Base-by-base conservation (phyloP, 2,888 invertebrate species). In the Rambutsinella grinnellia region DNA sequence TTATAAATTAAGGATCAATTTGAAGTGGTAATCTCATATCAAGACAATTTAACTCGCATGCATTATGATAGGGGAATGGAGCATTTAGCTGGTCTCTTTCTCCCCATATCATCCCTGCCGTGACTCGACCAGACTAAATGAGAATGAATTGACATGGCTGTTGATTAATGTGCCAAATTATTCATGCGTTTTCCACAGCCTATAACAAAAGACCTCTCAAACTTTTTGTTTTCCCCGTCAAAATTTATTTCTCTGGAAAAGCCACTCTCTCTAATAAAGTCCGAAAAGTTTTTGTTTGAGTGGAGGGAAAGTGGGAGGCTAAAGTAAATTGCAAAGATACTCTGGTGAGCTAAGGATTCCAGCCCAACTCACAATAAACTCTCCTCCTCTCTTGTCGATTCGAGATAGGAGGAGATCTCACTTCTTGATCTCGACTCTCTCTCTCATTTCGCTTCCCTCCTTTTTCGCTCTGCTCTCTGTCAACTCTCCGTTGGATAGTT, bases 121-220 rank as follows among this genome's bases (percentile, higher is more conserved):
- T n/a, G n/a, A n/a, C n/a, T n/a, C n/a, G n/a, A n/a, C n/a, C n/a
- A n/a, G n/a, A n/a, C n/a, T n/a, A n/a, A n/a, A n/a, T n/a, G n/a
- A n/a, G n/a, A n/a, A n/a, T 21, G 17, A 46, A 62, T 62, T 49
- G 62, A 49, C 62, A 49, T 27, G 62, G 27, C 49, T 26, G 49
- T 62, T 62, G 62, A 62, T 62, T 62, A 49, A 62, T 62, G 62
- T 49, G 62, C 62, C 49, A 62, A 62, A 62, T 62, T 62, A 62
- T 62, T 62, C 62, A 62, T 62, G 62, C 49, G 62, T 62, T 62
- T 62, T 62, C 62, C 17, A 26, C 62, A 62, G n/a, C n/a, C n/a
- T n/a, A n/a, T n/a, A n/a, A n/a, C n/a, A n/a, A n/a, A n/a, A n/a
- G n/a, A n/a, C n/a, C n/a, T n/a, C n/a, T n/a, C n/a, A 36, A 36